Base-by-base conservation (phyloP, 1,140 invertebrate species). In the Diabrotica virgifera region DNA sequence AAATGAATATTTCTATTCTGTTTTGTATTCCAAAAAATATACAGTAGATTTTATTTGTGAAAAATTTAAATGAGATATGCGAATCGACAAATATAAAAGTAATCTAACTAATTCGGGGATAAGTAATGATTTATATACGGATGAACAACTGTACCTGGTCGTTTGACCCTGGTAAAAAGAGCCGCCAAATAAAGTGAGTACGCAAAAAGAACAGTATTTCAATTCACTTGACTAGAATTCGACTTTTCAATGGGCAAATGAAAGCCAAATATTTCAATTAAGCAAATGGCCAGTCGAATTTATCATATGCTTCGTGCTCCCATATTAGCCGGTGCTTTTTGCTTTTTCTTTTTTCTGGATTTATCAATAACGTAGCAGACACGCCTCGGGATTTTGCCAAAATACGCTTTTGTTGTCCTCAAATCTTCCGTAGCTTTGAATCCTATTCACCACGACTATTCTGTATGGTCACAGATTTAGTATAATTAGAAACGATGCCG, bases 231-330 rank as follows among this genome's bases (percentile, higher is more conserved):
- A 66, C 64, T 57, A 67, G 66, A 71, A 69, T 75, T 75, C 65
- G 72, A 75, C 72, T 72, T 74, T 75, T 76, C 69, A 76, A 75
- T 73, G 63, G 69, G 54, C 67, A 63, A 67, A 67, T 70, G 66
- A 69, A 71, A 73, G 67, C 70, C 66, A 63, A 73, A 77, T 74
- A 74, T 76, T 76, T 72, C 75, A 77, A 77, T 77, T 77, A 77
- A 66, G 71, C 67, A 77, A 77, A 77, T 77, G 75, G 75, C 75
- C 67, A 71, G 64, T 70, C 67, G 60, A 70, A 71, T 70, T 72
- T 67, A 67, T 66, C 69, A 70, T 69, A 71, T 61, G 46, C 51
- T 61, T 14, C 46, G 24, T n/a, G 24, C 24, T 12, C 12, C 9
- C 56, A 58, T 46, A 46, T 58, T 58, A 55, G 53, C 53, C 35